Evolutionary conservation across 2,797 vertebrate genomes (phyloP).

Genomic region (Myoxocephalus aenaeus): DNA sequence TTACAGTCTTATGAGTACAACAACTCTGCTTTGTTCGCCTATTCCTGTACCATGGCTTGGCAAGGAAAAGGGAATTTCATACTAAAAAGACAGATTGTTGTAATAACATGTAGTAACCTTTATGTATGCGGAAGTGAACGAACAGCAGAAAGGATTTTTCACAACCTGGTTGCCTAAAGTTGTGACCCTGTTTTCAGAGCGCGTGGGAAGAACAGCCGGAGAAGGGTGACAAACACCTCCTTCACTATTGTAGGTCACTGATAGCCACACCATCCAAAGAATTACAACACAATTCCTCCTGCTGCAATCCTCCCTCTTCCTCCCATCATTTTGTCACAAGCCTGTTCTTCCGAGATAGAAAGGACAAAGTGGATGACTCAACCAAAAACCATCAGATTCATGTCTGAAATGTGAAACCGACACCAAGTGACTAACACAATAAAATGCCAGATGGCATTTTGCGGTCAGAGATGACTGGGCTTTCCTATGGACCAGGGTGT

Average conservation of each 20-base stretch:
- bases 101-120: not conserved
- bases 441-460: rapidly evolving
- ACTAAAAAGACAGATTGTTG: not conserved
- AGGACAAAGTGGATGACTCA: constrained; percentile 12
- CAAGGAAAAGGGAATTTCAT: not conserved
- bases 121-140: not conserved
- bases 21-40: not conserved
- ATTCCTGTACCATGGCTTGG: not conserved
- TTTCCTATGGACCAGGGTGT: not conserved
- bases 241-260: not conserved
- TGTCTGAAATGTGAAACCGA: not conserved
- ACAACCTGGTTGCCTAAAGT: not conserved
- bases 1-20: not conserved
- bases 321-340: not conserved
- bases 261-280: not conserved
- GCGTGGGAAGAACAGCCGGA: not conserved
- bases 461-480: not conserved
- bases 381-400: constrained; percentile 27
- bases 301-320: not conserved
- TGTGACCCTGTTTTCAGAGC: not conserved
- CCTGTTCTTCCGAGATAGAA: not conserved
- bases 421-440: not conserved
- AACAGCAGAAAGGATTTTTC: not conserved
- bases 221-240: not conserved
- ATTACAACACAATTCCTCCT: not conserved